A percentile compares a stretch with the other conserved stretches of the same genome.
phyloP scores from a whole-genome alignment of 2,113 vertebrate species.

The Nicator chloris region DNA sequence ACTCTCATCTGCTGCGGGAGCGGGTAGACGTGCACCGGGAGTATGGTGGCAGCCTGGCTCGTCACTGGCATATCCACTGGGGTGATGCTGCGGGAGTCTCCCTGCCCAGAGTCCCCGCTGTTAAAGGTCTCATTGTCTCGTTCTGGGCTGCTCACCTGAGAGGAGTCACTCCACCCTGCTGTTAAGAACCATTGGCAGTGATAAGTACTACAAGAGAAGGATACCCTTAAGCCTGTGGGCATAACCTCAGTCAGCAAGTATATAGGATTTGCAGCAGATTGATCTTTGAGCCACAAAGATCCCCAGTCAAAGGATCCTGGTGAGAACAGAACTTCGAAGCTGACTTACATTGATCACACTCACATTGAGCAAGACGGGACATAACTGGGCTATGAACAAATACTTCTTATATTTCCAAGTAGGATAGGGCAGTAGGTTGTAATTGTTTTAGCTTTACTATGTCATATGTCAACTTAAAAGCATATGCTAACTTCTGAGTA shows the following conservation, averaged over 20 bases:
- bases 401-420: background rate
- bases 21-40: slow-evolving; percentile 87
- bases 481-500: background rate
- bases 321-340: background rate
- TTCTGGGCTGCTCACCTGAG: slow-evolving; percentile 93
- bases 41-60: slow-evolving; percentile 78
- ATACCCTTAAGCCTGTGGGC: background rate
- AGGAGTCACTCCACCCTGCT: slow-evolving; percentile 92
- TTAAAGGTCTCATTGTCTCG: slow-evolving; percentile 81
- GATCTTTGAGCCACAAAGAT: background rate
- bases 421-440: background rate
- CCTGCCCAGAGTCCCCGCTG: slow-evolving; percentile 87
- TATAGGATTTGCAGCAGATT: background rate
- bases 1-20: slow-evolving; percentile 89
- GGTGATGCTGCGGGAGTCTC: slow-evolving; percentile 85
- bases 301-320: background rate
- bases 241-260: background rate
- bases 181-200: slow-evolving; percentile 14
- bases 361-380: background rate
- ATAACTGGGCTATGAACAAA: background rate
- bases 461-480: background rate
- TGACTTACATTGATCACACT: background rate
- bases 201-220: background rate
- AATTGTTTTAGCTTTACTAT: background rate
- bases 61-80: slow-evolving; percentile 82